Evolutionary conservation across 2,797 vertebrate species (phyloP).

Genomic region (Hyperoplus lanceolatus): DNA sequence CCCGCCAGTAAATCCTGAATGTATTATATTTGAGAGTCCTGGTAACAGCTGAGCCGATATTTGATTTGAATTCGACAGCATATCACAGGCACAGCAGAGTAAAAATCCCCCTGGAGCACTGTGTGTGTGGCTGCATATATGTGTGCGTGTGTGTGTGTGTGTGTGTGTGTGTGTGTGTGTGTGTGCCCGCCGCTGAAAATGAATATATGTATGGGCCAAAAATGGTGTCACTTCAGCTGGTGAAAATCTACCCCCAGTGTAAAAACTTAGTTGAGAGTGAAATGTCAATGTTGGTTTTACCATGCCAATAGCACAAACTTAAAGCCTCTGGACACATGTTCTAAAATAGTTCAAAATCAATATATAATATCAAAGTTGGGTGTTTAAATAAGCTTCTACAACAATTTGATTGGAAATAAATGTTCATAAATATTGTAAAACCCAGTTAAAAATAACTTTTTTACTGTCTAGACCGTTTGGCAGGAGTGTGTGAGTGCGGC

Average conservation of each 20-base stretch:
- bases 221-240: conserved; percentile 55
- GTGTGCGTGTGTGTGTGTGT: conserved; percentile 54
- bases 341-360: no score
- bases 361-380: no score
- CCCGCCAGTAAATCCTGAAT: conserved; percentile 85
- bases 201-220: conserved; percentile 74
- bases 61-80: conserved; percentile 85
- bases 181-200: conserved; percentile 63
- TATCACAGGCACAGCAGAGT: conserved; percentile 81
- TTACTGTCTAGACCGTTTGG: no score
- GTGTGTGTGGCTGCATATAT: conserved; percentile 64
- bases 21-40: conserved; percentile 84
- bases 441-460: no score
- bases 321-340: no score
- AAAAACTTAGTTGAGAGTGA: conserved; percentile 49
- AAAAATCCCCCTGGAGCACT: conserved; percentile 71
- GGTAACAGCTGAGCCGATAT: conserved; percentile 84
- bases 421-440: no score
- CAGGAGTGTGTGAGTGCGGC: no score
- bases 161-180: conserved; percentile 56
- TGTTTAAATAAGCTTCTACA: no score
- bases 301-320: conserved; percentile 5
- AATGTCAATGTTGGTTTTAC: conserved; percentile 22
- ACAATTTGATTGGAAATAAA: no score
- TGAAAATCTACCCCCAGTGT: conserved; percentile 42